Base-by-base conservation (phyloP, 2,797 vertebrate species). In the Anas acuta region DNA sequence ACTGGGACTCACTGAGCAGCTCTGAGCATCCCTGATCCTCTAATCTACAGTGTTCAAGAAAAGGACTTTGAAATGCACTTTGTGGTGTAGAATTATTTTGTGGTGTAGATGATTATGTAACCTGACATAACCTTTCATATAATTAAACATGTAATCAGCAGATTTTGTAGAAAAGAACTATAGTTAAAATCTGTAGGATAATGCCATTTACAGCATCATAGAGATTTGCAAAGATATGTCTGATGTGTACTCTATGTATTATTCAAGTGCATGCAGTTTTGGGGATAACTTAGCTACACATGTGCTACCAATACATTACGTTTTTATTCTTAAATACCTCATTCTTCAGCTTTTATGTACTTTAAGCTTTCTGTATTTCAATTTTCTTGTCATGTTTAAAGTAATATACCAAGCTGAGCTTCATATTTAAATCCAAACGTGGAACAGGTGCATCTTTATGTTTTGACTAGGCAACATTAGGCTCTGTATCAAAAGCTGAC, bases 61-160 rank as follows among this genome's bases (percentile, higher is more conserved):
- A 84, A 93, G 43, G 21, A 72, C 91, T 96, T 96, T 96, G 94
- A 95, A 96, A 91, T 92, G 73, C 49, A 47, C 89, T 93, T 94
- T 89, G 86, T 79, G 77, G 84, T 54, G 35, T 8, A 71, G 84
- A 96, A 87, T 83, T 77, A 89, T 91, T 89, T 78, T 79, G 61
- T 83, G 76, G 66, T 76, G 71, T 26, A 87, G 74, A 74, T 85
- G 86, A 93, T 93, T 93, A 90, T 37, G 9, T 10, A 91, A 88
- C 67, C 60, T 17, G 53, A 49, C 57, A 39, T 69, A 84, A 91
- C 15, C 67, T 74, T 93, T 91, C 74, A 49, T 73, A 84, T 70
- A 76, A 86, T 70, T 88, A 54, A 90, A 56, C 5, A 4, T 32
- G 7, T 15, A 72, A 78, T 56, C 43, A 51, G 76, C 73, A 76